phyloP scores from a whole-genome alignment of 2,888 invertebrate genomes.

The Eristalis intricaria region DNA sequence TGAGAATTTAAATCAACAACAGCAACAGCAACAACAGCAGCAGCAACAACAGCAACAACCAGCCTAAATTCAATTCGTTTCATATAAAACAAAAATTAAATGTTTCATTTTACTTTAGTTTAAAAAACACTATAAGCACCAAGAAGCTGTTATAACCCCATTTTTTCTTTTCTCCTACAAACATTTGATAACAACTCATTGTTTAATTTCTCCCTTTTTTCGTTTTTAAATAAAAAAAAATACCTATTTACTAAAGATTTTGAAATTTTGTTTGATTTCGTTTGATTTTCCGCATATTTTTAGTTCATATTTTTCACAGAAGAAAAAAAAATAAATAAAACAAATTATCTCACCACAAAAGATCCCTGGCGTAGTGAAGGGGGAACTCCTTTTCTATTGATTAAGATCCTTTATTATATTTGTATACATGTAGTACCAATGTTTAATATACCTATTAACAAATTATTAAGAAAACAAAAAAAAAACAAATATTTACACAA shows the following conservation, averaged over 20 bases:
- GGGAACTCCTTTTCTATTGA: slow-evolving; percentile 27
- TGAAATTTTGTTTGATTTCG: neutral
- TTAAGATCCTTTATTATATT: slow-evolving; percentile 56
- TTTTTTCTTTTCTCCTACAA: neutral
- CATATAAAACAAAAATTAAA: slow-evolving; percentile 1
- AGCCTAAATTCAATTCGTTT: slow-evolving; percentile 52
- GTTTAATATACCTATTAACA: slow-evolving; percentile 47
- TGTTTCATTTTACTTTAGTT: slow-evolving; percentile 17
- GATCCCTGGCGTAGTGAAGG: neutral
- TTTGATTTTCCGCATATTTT: neutral
- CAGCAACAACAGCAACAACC: slow-evolving; percentile 42
- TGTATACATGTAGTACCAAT: slow-evolving; percentile 62
- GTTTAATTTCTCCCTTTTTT: neutral
- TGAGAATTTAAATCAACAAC: slow-evolving; percentile 88
- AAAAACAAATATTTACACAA: slow-evolving; percentile 56
- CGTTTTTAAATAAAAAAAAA: neutral
- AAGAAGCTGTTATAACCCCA: slow-evolving; percentile 54
- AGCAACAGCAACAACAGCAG: slow-evolving; percentile 73
- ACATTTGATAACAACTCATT: slow-evolving; percentile 26
- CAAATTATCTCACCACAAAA: slow-evolving; percentile 34
- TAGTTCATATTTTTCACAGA: neutral
- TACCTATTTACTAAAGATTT: neutral
- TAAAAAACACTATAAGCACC: slow-evolving; percentile 50
- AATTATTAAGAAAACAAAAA: slow-evolving; percentile 37
- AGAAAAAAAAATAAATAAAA: slow-evolving; percentile 5